These are phyloP conservation scores for Drosophila subpulchrella DNA, from an alignment of 1,140 invertebrate genomes.

Conservation along the genomic window DNA sequence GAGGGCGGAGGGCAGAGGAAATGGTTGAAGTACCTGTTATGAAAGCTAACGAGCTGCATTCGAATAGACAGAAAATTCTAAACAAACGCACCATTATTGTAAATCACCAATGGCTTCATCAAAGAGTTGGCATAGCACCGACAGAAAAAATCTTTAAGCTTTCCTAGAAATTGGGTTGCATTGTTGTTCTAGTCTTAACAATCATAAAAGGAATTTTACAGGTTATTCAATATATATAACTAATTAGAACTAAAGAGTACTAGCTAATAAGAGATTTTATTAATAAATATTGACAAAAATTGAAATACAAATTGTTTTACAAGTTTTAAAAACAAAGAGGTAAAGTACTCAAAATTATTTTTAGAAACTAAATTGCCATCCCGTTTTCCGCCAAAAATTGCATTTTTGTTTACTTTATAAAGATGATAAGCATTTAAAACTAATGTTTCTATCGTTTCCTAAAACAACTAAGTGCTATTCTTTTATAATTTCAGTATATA, in stretches of 20 bases:
- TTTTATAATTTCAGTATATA: background rate
- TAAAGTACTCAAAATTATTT: too few species aligned
- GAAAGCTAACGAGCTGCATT: constrained; percentile 59
- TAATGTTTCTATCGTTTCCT: background rate
- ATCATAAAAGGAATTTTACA: too few species aligned
- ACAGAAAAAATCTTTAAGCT: background rate
- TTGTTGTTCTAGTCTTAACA: background rate
- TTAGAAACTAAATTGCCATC: too few species aligned
- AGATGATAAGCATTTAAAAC: too few species aligned
- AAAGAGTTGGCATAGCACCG: background rate
- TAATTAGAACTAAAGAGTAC: too few species aligned
- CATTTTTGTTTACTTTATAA: too few species aligned
- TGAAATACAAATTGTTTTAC: background rate
- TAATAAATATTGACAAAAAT: too few species aligned
- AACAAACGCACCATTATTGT: background rate
- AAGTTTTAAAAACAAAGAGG: too few species aligned
- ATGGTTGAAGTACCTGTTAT: constrained; percentile 43
- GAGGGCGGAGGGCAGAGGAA: background rate
- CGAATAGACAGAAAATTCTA: constrained; percentile 1
- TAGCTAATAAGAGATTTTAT: too few species aligned
- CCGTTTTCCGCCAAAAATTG: too few species aligned
- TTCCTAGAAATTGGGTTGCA: background rate
- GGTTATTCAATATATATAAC: too few species aligned
- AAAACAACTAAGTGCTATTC: background rate
- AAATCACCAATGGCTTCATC: background rate